Conservation (phyloP, 2,113 vertebrate species). For the Channa argus region DNA sequence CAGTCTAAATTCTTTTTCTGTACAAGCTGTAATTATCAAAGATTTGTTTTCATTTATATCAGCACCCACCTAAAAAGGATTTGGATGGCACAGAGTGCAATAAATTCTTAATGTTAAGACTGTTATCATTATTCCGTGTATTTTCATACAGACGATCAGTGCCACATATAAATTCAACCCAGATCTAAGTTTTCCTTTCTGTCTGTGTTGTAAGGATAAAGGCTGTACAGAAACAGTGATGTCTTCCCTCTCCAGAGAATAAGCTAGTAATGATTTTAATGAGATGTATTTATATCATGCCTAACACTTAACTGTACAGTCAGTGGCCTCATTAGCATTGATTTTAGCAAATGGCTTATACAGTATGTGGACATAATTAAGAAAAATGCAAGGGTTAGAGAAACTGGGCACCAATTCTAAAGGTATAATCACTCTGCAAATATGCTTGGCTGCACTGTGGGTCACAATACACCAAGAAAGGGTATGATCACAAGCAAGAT, state of each 20-base stretch:
- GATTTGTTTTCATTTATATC: neutral
- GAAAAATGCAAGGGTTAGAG: slow-evolving; percentile 10
- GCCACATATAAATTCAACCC: neutral
- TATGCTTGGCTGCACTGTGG: slow-evolving; percentile 31
- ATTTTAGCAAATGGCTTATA: slow-evolving; percentile 62
- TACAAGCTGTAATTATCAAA: neutral
- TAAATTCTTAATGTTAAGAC: neutral
- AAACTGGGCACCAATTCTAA: slow-evolving; percentile 19
- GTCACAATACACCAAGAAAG: slow-evolving; percentile 38
- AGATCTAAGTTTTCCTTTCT: slow-evolving; percentile 1
- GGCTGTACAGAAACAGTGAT: slow-evolving; percentile 20
- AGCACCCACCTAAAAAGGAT: neutral
- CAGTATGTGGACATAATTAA: slow-evolving; percentile 70
- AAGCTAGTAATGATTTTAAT: slow-evolving; percentile 68
- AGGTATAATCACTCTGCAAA: slow-evolving; percentile 48
- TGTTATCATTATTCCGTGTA: neutral
- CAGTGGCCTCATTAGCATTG: slow-evolving; percentile 72
- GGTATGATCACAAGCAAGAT: slow-evolving; percentile 32
- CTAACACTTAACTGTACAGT: slow-evolving; percentile 63
- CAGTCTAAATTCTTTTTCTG: too few species aligned
- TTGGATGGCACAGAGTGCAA: neutral
- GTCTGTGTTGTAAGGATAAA: neutral
- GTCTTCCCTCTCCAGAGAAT: slow-evolving; percentile 31
- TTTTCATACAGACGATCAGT: neutral
- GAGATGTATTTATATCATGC: slow-evolving; percentile 67